phyloP scores from a whole-genome alignment of 2,797 vertebrate genomes.

The Pyrrhura leucotis region DNA sequence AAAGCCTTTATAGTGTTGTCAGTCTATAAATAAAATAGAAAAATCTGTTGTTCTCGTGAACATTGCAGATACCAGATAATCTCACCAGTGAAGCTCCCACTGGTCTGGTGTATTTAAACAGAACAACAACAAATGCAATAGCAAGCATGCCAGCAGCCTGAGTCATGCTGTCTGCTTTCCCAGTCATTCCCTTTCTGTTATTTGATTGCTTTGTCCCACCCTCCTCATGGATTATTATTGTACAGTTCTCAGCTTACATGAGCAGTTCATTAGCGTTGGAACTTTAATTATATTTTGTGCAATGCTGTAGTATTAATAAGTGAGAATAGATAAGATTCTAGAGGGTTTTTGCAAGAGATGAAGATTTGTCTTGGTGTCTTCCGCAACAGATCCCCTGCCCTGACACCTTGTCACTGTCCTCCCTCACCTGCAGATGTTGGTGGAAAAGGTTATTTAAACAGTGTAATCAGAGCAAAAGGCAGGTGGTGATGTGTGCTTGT shows the following conservation, averaged over 20 bases:
- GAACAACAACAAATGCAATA: not conserved
- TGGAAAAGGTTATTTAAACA: not conserved
- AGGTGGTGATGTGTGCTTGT: not conserved
- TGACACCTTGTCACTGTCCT: not conserved
- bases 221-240: not conserved
- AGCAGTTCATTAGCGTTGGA: not conserved
- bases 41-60: not conserved
- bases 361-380: not conserved
- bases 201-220: constrained; percentile 29
- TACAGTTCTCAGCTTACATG: not conserved
- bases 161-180: constrained; percentile 28
- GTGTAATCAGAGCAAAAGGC: not conserved
- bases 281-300: not conserved
- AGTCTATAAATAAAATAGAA: not conserved
- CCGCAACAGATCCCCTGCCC: not conserved
- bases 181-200: constrained; percentile 53
- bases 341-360: constrained; percentile 3
- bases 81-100: not conserved
- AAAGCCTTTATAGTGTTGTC: not conserved
- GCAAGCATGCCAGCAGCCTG: not conserved
- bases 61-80: not conserved
- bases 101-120: not conserved
- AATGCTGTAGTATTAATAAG: not conserved
- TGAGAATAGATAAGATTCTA: not conserved
- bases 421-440: not conserved